Percentiles rank a stretch among this genome's conserved stretches.
These are phyloP conservation scores for Hirudo medicinalis DNA, from an alignment of 1,140 invertebrate genomes.

Conservation along the genomic window DNA sequence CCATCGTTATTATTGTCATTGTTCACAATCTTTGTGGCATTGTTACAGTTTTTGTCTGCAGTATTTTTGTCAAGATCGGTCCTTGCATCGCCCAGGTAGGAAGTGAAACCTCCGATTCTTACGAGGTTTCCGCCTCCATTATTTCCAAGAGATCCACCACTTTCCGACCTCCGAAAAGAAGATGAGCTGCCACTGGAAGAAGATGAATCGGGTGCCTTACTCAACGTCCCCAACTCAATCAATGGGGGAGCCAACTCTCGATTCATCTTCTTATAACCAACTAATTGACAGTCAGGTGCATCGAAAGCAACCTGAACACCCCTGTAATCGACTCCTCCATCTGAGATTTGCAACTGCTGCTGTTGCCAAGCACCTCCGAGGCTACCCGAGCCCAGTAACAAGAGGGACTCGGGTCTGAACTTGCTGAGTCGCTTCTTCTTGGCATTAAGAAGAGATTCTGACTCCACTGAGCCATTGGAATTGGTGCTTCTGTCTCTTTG, in stretches of 20 bases:
- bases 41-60: neutral
- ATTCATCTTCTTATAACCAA: slow-evolving; percentile 38
- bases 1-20: neutral
- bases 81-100: too few relatives aligned
- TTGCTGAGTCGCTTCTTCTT: slow-evolving; percentile 8
- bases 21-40: neutral
- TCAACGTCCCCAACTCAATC: slow-evolving; percentile 37
- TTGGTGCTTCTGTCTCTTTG: neutral
- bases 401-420: neutral
- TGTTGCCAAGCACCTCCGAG: neutral
- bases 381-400: neutral
- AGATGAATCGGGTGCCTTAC: slow-evolving; percentile 23
- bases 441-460: neutral
- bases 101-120: neutral
- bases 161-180: too few relatives aligned
- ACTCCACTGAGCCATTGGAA: slow-evolving; percentile 3
- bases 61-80: neutral
- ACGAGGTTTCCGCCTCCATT: neutral
- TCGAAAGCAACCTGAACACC: slow-evolving; percentile 9
- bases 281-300: slow-evolving; percentile 28
- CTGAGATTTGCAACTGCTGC: neutral
- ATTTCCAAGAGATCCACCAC: neutral
- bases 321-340: neutral
- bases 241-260: slow-evolving; percentile 28
- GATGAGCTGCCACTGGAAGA: neutral